A percentile compares a stretch with the other conserved stretches of the same genome.
These are phyloP conservation scores for Chrysaora quinquecirrha DNA, from an alignment of 30 jellyfish, hydroid and myxozoan species.

Conservation along the genomic window DNA sequence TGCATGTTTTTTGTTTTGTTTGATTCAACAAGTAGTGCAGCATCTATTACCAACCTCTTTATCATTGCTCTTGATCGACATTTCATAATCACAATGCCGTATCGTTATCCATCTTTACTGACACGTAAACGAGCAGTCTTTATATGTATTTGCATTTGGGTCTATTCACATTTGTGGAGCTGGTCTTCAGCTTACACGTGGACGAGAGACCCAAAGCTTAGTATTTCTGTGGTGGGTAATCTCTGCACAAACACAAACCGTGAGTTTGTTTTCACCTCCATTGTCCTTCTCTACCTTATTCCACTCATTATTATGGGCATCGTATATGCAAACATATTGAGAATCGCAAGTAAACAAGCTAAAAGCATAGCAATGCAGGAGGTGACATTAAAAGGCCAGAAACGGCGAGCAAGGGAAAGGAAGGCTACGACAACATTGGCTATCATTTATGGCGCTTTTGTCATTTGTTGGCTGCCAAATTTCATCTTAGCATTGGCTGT, in stretches of 20 bases:
- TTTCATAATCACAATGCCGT: constrained; percentile 77
- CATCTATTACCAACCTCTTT: constrained; percentile 84
- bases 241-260: constrained; percentile 69
- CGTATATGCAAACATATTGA: constrained; percentile 62
- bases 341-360: constrained; percentile 77
- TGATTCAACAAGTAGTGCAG: constrained; percentile 77
- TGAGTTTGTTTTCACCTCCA: constrained; percentile 36
- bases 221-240: neutral
- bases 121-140: constrained; percentile 62
- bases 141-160: constrained; percentile 70
- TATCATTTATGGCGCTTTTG: constrained; percentile 86
- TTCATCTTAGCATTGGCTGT: constrained; percentile 50
- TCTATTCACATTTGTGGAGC: constrained; percentile 85
- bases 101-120: constrained; percentile 70
- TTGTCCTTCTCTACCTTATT: constrained; percentile 49
- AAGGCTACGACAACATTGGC: constrained; percentile 89
- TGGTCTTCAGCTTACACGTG: constrained; percentile 68
- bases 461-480: constrained; percentile 95
- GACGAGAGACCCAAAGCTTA: constrained; percentile 5
- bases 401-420: constrained; percentile 65
- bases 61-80: constrained; percentile 90
- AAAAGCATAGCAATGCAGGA: constrained; percentile 64
- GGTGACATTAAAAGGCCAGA: neutral
- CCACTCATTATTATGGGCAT: constrained; percentile 82
- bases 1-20: constrained; percentile 67